Conservation (phyloP, 2,797 vertebrate genomes). For the Mus caroli region DNA sequence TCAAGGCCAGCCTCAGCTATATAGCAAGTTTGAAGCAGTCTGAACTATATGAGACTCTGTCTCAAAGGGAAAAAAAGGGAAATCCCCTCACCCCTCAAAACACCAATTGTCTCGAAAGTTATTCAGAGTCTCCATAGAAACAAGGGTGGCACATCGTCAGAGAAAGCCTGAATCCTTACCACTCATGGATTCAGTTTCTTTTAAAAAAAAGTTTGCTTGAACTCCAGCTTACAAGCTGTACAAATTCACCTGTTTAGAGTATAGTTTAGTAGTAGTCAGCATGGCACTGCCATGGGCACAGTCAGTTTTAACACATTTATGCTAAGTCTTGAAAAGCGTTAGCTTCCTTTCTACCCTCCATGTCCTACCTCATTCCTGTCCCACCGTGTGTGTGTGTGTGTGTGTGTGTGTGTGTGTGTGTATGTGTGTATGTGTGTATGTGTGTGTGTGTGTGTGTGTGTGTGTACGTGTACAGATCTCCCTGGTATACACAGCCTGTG, state of each 20-base stretch:
- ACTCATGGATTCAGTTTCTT: not conserved
- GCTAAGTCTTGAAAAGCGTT: not conserved
- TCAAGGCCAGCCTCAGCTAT: not conserved
- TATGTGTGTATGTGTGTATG: not conserved
- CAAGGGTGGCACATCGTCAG: not conserved
- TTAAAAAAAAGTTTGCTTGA: constrained; percentile 29
- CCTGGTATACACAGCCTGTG: not conserved
- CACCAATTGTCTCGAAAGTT: not conserved
- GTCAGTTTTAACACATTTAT: not conserved
- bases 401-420: no score
- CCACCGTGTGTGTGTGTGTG: no score
- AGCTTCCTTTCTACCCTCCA: no score
- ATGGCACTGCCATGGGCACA: not conserved
- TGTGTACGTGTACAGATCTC: not conserved
- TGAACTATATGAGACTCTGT: not conserved
- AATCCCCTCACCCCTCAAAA: not conserved
- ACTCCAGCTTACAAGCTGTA: not conserved
- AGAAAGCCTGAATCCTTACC: not conserved
- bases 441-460: no score
- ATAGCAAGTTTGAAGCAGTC: not conserved
- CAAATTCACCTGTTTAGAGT: not conserved
- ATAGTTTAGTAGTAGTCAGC: not conserved
- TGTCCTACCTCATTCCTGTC: not conserved
- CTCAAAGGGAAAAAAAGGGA: not conserved
- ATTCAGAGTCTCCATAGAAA: not conserved